These are phyloP conservation scores for Listronotus oregonensis DNA, from an alignment of 1,140 invertebrate species.

Conservation along the genomic window DNA sequence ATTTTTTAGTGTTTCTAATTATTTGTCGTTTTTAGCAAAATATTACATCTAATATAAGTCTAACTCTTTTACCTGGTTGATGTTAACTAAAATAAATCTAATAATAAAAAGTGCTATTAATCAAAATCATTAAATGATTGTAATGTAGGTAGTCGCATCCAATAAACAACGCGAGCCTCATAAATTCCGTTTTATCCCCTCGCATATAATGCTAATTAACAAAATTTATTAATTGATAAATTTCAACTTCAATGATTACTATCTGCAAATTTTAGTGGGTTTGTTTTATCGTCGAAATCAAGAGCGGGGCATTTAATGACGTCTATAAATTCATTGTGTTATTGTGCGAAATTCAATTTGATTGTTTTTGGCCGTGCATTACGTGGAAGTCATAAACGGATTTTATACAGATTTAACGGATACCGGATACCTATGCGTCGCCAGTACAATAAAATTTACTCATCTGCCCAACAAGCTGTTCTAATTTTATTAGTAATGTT, in stretches of 20 bases:
- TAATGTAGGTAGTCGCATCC: slow-evolving; percentile 3
- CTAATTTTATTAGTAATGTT: too few species aligned
- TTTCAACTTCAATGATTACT: slow-evolving; percentile 41
- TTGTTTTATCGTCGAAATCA: slow-evolving; percentile 40
- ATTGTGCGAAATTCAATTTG: slow-evolving; percentile 41
- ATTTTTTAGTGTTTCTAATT: too few species aligned
- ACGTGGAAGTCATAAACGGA: slow-evolving; percentile 41
- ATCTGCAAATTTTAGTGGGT: slow-evolving; percentile 42
- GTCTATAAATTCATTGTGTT: slow-evolving; percentile 40
- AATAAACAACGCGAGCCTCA: slow-evolving; percentile 20
- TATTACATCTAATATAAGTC: too few species aligned
- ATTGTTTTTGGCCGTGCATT: slow-evolving; percentile 39
- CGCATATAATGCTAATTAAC: slow-evolving; percentile 38
- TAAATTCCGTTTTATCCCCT: slow-evolving; percentile 32
- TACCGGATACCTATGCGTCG: slow-evolving; percentile 30
- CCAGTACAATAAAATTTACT: slow-evolving; percentile 21
- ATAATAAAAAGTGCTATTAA: too few species aligned
- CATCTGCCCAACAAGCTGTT: slow-evolving; percentile 8
- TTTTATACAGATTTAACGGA: slow-evolving; percentile 38
- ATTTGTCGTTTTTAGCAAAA: too few species aligned
- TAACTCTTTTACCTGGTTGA: too few species aligned
- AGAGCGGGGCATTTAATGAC: slow-evolving; percentile 39
- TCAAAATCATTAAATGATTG: too few species aligned
- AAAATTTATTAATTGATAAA: slow-evolving; percentile 43
- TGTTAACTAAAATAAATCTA: too few species aligned